Conservation (phyloP, 35 echinoderm and acorn worm genomes). For the Hemicentrotus pulcherrimus region DNA sequence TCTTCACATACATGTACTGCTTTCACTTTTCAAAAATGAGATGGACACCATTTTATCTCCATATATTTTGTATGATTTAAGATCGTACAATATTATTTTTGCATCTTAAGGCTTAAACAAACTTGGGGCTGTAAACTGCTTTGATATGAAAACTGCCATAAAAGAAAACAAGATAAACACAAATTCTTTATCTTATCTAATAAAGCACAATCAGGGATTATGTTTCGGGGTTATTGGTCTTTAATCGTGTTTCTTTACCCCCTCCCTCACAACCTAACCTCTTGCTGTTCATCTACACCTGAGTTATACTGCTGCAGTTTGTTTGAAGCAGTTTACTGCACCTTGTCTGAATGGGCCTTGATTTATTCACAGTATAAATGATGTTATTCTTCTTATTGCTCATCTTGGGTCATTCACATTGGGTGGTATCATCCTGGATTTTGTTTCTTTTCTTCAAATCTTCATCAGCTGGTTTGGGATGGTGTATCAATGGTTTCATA, state of each 20-base stretch:
- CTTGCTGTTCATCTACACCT: too few relatives aligned
- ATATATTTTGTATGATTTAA: not conserved
- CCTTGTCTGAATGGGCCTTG: not conserved
- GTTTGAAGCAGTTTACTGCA: not conserved
- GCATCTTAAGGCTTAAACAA: too few relatives aligned
- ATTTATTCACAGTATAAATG: not conserved
- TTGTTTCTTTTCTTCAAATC: not conserved
- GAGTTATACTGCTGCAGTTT: too few relatives aligned
- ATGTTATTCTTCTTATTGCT: not conserved
- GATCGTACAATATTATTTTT: too few relatives aligned
- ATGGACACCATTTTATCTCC: not conserved
- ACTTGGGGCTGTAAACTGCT: too few relatives aligned
- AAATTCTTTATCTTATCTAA: too few relatives aligned
- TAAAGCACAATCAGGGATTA: too few relatives aligned
- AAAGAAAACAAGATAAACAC: too few relatives aligned
- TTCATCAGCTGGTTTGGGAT: not conserved
- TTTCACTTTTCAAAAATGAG: not conserved
- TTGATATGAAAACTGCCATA: too few relatives aligned
- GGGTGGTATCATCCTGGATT: not conserved
- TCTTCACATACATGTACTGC: not conserved
- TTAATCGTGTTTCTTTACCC: too few relatives aligned
- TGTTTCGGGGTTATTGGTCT: too few relatives aligned
- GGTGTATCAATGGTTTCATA: not conserved
- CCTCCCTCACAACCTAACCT: too few relatives aligned
- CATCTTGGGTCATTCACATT: not conserved